These are phyloP conservation scores for Calephelis perditalis DNA, from an alignment of 2,888 invertebrate species.

Conservation along the genomic window DNA sequence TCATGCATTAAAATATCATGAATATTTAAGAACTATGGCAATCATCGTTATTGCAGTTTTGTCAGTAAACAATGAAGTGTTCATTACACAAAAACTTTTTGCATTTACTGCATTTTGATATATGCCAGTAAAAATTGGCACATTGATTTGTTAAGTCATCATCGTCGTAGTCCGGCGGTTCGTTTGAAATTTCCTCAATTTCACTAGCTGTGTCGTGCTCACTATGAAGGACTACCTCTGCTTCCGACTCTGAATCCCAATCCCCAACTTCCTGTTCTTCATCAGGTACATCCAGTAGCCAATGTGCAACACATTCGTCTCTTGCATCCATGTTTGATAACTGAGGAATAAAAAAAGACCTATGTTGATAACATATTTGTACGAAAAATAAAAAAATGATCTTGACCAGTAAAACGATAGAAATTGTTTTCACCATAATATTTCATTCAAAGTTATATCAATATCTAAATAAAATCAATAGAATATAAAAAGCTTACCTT, in stretches of 20 bases:
- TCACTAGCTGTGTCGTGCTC: slow-evolving; percentile 12
- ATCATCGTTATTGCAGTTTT: slow-evolving; percentile 17
- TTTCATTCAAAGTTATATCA: slow-evolving; percentile 3
- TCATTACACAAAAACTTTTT: too few species aligned
- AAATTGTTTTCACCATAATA: too few species aligned
- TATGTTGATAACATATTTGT: background rate
- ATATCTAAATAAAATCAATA: slow-evolving; percentile 18
- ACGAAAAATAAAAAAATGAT: background rate
- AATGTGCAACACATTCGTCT: slow-evolving; percentile 19
- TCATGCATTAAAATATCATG: slow-evolving; percentile 17
- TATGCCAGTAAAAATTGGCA: background rate
- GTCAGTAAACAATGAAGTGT: too few species aligned
- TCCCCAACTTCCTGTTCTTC: slow-evolving; percentile 16
- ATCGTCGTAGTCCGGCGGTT: slow-evolving; percentile 13
- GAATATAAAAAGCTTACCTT: slow-evolving; percentile 23
- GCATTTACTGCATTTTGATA: too few species aligned
- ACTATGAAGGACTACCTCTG: slow-evolving; percentile 16
- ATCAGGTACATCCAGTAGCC: slow-evolving; percentile 14
- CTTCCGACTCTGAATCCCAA: slow-evolving; percentile 7
- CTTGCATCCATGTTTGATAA: slow-evolving; percentile 2
- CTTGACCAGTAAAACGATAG: too few species aligned
- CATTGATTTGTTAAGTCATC: background rate
- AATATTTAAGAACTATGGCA: slow-evolving; percentile 20
- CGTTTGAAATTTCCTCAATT: slow-evolving; percentile 12
- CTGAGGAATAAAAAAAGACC: background rate